Evolutionary conservation across 2,797 vertebrate species (phyloP).

Genomic region (Iguana delicatissima): DNA sequence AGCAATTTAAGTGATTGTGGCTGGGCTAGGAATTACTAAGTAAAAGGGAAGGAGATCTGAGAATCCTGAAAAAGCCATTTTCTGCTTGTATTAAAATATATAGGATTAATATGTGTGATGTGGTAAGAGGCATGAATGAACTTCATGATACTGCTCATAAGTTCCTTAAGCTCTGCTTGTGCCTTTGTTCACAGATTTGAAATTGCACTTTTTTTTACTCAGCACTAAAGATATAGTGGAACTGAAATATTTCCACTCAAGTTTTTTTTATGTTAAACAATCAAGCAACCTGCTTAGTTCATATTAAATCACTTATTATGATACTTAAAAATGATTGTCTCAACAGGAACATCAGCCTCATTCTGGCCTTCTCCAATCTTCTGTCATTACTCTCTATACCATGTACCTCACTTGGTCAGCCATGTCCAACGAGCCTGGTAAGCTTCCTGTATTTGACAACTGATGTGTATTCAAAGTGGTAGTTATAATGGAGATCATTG

Average conservation of each 20-base stretch:
- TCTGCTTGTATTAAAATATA: not conserved
- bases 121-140: not conserved
- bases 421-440: conserved; percentile 94
- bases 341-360: conserved; percentile 86
- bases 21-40: not conserved
- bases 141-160: not conserved
- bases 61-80: not conserved
- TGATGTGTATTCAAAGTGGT: not conserved
- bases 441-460: conserved; percentile 58
- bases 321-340: conserved; percentile 34
- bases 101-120: not conserved
- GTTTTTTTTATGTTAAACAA: not conserved
- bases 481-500: not conserved
- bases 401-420: conserved; percentile 96
- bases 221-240: not conserved
- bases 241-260: not conserved
- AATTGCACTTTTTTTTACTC: not conserved
- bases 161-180: not conserved
- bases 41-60: not conserved
- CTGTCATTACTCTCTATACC: conserved; percentile 92
- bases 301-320: not conserved
- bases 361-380: conserved; percentile 95
- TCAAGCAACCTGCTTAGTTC: conserved; percentile 9
- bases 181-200: not conserved
- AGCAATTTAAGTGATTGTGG: not conserved